These are phyloP conservation scores for Sylvicola cinctus DNA, from an alignment of 2,888 invertebrate species.

Conservation along the genomic window DNA sequence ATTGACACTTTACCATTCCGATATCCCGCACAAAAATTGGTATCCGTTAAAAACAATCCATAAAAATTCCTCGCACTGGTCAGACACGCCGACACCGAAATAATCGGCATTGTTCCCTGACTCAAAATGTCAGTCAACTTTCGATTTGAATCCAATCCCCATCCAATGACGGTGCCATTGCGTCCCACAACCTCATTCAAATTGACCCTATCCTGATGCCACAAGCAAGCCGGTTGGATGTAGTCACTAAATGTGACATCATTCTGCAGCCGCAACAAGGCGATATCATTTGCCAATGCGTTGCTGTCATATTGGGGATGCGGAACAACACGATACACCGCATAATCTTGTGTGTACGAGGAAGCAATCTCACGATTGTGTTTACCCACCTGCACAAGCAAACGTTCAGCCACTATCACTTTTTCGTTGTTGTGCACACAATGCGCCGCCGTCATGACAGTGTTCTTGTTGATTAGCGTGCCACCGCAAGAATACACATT, in stretches of 20 bases:
- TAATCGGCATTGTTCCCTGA: constrained; percentile 16
- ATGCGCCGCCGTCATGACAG: constrained; percentile 19
- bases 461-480: constrained; percentile 17
- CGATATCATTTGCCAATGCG: constrained; percentile 15
- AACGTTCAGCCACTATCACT: constrained; percentile 14
- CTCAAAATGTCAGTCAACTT: constrained; percentile 13
- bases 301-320: constrained; percentile 5
- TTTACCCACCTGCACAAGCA: constrained; percentile 20
- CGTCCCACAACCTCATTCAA: constrained; percentile 6
- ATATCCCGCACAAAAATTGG: constrained; percentile 9
- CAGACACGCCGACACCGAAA: constrained; percentile 17
- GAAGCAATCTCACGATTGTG: constrained; percentile 20
- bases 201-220: constrained; percentile 12
- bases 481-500: constrained; percentile 22
- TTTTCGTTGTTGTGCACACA: constrained; percentile 16
- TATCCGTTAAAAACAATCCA: constrained; percentile 5
- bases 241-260: constrained; percentile 17
- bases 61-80: constrained; percentile 8
- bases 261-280: constrained; percentile 17
- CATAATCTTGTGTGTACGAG: constrained; percentile 16
- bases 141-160: constrained; percentile 21
- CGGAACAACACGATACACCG: constrained; percentile 3
- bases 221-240: constrained; percentile 23
- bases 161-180: constrained; percentile 17
- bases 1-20: constrained; percentile 9